Evolutionary conservation across 1,140 invertebrate species (phyloP).

Genomic region (Planococcus citri): DNA sequence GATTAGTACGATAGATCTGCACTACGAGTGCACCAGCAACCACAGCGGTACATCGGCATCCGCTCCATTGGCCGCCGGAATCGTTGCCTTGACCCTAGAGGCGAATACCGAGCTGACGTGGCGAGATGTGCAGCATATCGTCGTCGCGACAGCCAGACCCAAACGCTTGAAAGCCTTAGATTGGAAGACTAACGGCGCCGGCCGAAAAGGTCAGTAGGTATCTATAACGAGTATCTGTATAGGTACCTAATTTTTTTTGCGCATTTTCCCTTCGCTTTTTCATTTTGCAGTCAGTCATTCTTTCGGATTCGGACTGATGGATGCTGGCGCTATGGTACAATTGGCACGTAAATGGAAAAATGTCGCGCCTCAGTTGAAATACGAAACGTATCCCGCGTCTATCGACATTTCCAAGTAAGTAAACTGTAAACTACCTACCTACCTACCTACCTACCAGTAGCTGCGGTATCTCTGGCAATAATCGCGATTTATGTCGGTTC

Average conservation of each 20-base stretch:
- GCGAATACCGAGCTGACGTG: conserved; percentile 78
- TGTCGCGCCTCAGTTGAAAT: conserved; percentile 71
- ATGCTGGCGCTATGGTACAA: conserved; percentile 87
- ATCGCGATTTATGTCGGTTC: no score
- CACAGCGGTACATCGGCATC: conserved; percentile 91
- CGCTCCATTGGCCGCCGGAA: conserved; percentile 91
- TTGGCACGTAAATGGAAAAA: conserved; percentile 71
- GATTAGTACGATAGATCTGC: conserved; percentile 89
- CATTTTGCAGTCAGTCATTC: conserved; percentile 59
- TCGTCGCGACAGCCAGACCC: conserved; percentile 66
- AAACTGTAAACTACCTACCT: no score
- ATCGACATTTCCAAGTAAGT: no score
- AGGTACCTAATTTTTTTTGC: no score
- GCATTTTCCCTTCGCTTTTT: neutral
- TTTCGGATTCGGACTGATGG: conserved; percentile 92
- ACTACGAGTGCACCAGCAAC: conserved; percentile 75
- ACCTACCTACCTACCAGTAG: no score
- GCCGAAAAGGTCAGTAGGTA: conserved; percentile 46
- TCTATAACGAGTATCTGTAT: neutral
- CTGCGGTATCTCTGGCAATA: no score
- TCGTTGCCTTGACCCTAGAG: conserved; percentile 82
- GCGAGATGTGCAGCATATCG: conserved; percentile 94
- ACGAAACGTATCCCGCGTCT: conserved; percentile 49
- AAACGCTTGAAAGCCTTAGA: conserved; percentile 66
- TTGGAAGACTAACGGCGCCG: conserved; percentile 69